Conservation (phyloP, 1,140 invertebrate genomes). For the Holotrichia oblita region DNA sequence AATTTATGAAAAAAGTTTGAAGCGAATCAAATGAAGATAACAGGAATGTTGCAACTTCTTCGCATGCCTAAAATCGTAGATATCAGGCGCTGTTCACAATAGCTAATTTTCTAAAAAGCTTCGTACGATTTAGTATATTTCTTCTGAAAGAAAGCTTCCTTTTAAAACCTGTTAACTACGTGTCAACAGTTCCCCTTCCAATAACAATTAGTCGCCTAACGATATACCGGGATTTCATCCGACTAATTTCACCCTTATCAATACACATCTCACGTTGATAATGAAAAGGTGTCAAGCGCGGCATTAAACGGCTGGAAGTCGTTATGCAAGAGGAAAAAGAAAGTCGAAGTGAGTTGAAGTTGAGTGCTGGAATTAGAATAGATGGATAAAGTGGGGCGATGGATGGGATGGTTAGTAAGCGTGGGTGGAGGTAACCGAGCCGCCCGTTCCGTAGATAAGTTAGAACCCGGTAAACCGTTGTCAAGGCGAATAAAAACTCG, state of each 20-base stretch:
- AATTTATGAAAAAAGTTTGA: too few relatives aligned
- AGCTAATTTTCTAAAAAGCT: too few relatives aligned
- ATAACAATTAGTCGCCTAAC: not conserved
- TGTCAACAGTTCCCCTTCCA: not conserved
- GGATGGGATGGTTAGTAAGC: too few relatives aligned
- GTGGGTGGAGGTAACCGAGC: not conserved
- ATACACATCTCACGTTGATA: constrained; percentile 20
- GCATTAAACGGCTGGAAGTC: not conserved
- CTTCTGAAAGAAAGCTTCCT: not conserved
- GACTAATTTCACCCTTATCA: constrained; percentile 26
- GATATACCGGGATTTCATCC: not conserved
- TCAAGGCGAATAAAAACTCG: constrained; percentile 53
- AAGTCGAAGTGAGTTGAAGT: constrained; percentile 20
- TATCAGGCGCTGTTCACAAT: too few relatives aligned
- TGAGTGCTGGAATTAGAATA: constrained; percentile 24
- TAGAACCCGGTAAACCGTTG: constrained; percentile 49
- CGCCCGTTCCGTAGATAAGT: constrained; percentile 42
- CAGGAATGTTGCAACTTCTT: too few relatives aligned
- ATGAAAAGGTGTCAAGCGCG: constrained; percentile 21
- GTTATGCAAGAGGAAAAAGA: not conserved
- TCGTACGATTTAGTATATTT: not conserved
- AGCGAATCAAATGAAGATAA: too few relatives aligned
- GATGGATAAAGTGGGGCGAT: constrained; percentile 1
- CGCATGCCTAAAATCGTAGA: too few relatives aligned
- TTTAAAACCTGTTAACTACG: not conserved